phyloP scores from a whole-genome alignment of 2,797 vertebrate genomes.

The Anabas testudineus region DNA sequence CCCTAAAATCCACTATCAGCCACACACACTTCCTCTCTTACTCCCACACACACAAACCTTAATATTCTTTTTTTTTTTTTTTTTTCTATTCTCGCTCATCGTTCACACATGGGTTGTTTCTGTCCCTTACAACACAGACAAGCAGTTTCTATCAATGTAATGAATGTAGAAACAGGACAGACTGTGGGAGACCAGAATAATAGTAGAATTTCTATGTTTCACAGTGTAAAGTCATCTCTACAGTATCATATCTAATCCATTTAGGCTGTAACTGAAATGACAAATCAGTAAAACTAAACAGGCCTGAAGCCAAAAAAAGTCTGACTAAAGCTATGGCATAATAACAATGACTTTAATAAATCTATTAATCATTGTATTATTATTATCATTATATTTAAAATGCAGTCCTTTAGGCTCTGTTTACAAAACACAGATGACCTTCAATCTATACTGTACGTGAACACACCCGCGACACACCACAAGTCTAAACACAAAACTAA shows the following conservation, averaged over 20 bases:
- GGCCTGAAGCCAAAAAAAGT: background rate
- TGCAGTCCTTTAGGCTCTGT: too few species aligned
- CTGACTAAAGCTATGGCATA: too few species aligned
- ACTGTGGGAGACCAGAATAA: background rate
- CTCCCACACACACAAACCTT: background rate
- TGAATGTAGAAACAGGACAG: background rate
- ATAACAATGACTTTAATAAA: too few species aligned
- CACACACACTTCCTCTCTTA: background rate
- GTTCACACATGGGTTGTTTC: constrained; percentile 8
- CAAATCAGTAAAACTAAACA: background rate
- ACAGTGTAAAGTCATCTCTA: background rate
- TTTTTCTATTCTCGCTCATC: constrained; percentile 6
- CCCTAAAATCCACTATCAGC: constrained; percentile 36
- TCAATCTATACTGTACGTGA: too few species aligned
- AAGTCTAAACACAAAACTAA: too few species aligned
- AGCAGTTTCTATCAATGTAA: constrained; percentile 1
- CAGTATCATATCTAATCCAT: background rate
- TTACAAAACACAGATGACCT: too few species aligned
- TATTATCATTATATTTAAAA: too few species aligned
- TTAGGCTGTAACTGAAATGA: background rate
- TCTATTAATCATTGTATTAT: too few species aligned
- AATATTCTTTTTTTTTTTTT: constrained; percentile 9
- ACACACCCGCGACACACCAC: too few species aligned
- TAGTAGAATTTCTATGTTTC: background rate
- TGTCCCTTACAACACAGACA: constrained; percentile 5